phyloP scores from a whole-genome alignment of 2,888 invertebrate species.

The Tuta absoluta region DNA sequence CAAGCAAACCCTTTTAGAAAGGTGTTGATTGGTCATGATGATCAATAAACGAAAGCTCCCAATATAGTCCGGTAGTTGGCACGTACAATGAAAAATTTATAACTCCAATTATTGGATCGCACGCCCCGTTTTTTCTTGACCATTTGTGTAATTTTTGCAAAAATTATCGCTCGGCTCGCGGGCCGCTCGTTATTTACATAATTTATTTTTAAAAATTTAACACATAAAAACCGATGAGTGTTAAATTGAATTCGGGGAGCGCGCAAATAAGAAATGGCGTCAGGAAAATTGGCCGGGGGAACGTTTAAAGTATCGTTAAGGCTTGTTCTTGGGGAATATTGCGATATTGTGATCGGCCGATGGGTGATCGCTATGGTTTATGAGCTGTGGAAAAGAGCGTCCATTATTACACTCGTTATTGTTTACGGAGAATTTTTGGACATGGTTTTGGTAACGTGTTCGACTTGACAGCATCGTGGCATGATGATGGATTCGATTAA shows the following conservation, averaged over 20 bases:
- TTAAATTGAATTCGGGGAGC: constrained; percentile 78
- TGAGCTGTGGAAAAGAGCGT: constrained; percentile 59
- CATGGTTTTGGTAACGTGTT: constrained; percentile 42
- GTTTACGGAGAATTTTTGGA: constrained; percentile 50
- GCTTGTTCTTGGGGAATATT: constrained; percentile 70
- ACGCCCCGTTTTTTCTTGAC: constrained; percentile 50
- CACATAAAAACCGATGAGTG: constrained; percentile 73
- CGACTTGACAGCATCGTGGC: neutral
- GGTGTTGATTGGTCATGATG: constrained; percentile 15
- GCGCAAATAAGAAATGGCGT: constrained; percentile 74
- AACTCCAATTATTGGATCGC: constrained; percentile 61
- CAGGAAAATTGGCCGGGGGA: constrained; percentile 71
- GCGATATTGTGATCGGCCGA: constrained; percentile 45
- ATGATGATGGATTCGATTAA: neutral
- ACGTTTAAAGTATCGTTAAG: constrained; percentile 79
- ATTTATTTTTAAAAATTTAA: constrained; percentile 62
- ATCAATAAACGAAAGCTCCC: constrained; percentile 11
- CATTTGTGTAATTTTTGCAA: constrained; percentile 61
- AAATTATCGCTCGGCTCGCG: constrained; percentile 64
- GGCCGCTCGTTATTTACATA: constrained; percentile 66
- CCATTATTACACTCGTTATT: constrained; percentile 55
- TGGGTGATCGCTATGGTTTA: constrained; percentile 59
- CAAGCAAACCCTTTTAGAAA: constrained; percentile 7
- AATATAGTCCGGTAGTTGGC: constrained; percentile 17
- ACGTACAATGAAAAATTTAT: constrained; percentile 47